These are phyloP conservation scores for Ladona fulva DNA, from an alignment of 1,140 invertebrate species.

Conservation along the genomic window DNA sequence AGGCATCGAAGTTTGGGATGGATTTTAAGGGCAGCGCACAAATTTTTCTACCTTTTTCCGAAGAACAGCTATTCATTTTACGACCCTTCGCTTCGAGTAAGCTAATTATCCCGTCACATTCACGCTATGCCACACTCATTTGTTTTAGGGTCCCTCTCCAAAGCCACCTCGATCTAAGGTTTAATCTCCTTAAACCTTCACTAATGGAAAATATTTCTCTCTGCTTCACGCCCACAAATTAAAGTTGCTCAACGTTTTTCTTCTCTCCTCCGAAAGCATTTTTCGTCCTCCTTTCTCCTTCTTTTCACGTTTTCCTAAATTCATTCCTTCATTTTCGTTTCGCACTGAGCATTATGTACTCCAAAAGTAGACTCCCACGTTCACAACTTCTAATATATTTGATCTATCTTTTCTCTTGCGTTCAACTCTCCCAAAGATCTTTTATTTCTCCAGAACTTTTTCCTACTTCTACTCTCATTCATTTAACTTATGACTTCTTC, in stretches of 20 bases:
- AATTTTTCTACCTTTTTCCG: background rate
- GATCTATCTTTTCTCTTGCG: no score
- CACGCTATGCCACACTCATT: background rate
- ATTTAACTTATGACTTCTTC: no score
- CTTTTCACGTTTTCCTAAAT: background rate
- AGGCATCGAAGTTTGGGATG: no score
- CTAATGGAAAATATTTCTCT: background rate
- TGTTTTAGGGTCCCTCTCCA: background rate
- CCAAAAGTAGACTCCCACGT: no score
- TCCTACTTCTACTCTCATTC: no score
- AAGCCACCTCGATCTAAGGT: background rate
- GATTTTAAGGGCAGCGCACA: no score
- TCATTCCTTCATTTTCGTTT: background rate
- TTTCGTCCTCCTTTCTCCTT: background rate
- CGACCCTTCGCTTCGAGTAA: background rate
- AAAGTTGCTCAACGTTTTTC: background rate
- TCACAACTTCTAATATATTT: no score
- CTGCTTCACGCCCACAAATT: background rate
- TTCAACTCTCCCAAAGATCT: no score
- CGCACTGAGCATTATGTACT: no score
- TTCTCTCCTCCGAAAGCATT: background rate
- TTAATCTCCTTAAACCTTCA: background rate
- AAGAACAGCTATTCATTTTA: background rate
- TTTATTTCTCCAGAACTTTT: no score
- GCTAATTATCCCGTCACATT: conserved; percentile 1